These are phyloP conservation scores for Phyto melanocephala DNA, from an alignment of 2,888 invertebrate species.

Conservation along the genomic window DNA sequence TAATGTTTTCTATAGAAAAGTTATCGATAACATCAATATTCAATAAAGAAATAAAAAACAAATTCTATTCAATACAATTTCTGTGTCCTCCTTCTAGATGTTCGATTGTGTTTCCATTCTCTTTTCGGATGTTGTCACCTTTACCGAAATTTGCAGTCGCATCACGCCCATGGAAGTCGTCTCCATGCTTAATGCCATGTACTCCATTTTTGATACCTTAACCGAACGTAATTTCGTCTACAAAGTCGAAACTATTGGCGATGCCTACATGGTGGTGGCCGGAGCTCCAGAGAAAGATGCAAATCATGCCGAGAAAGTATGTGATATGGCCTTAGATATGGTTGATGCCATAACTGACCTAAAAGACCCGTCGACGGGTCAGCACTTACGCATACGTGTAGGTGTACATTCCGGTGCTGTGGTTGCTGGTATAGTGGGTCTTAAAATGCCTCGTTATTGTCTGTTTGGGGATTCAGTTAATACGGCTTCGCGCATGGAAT, in stretches of 20 bases:
- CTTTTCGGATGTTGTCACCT: conserved; percentile 98
- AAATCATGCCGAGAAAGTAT: conserved; percentile 94
- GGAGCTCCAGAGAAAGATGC: conserved; percentile 94
- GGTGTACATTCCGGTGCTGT: conserved; percentile 95
- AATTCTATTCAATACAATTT: too few relatives aligned
- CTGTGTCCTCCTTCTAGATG: conserved; percentile 83
- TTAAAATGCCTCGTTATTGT: conserved; percentile 89
- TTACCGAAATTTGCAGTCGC: conserved; percentile 97
- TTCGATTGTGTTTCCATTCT: conserved; percentile 97
- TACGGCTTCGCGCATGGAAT: conserved; percentile 95
- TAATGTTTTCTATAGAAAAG: too few relatives aligned
- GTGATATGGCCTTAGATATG: conserved; percentile 98
- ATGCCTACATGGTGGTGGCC: conserved; percentile 98
- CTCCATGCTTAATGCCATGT: conserved; percentile 98
- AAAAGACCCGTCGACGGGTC: conserved; percentile 94
- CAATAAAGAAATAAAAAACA: too few relatives aligned
- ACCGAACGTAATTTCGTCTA: conserved; percentile 96
- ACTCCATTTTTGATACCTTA: conserved; percentile 96
- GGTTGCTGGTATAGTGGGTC: conserved; percentile 94
- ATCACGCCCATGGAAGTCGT: conserved; percentile 99
- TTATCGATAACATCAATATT: too few relatives aligned
- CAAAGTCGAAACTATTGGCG: conserved; percentile 99
- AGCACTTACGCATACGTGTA: conserved; percentile 89
- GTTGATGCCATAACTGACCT: conserved; percentile 93
- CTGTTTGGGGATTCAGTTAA: conserved; percentile 93